These are phyloP conservation scores for Enteromius radiatus DNA, from an alignment of 2,797 vertebrate species.

Conservation along the genomic window DNA sequence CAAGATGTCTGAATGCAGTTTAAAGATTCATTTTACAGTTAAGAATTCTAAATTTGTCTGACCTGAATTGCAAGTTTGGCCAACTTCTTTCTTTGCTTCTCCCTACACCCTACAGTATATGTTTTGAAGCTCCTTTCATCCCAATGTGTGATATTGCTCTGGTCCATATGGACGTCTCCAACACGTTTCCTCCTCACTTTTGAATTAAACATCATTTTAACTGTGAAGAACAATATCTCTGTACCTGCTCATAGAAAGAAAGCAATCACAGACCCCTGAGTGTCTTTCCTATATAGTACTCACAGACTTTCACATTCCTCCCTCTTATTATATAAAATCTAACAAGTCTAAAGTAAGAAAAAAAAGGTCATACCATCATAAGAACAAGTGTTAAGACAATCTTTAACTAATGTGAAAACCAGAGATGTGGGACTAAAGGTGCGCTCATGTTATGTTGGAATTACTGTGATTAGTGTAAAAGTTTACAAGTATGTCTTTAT, in stretches of 20 bases:
- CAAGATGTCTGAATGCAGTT: background rate
- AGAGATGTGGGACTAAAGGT: background rate
- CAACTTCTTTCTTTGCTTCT: background rate
- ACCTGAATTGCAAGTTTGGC: background rate
- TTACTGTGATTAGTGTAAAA: slow-evolving; percentile 12
- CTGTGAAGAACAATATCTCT: slow-evolving; percentile 12
- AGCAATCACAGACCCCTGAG: background rate
- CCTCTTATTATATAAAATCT: background rate
- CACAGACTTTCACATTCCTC: background rate
- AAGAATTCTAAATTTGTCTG: background rate
- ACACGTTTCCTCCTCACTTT: slow-evolving; percentile 6
- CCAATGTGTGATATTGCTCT: background rate
- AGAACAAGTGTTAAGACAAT: background rate
- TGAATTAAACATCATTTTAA: slow-evolving; percentile 35
- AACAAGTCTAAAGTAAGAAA: background rate
- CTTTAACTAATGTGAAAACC: background rate
- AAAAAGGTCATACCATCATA: background rate
- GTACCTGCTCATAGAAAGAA: slow-evolving; percentile 35
- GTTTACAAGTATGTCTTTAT: background rate
- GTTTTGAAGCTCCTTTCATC: slow-evolving; percentile 6
- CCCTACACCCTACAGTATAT: background rate
- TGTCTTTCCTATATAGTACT: background rate
- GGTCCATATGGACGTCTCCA: background rate
- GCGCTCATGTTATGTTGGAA: background rate
- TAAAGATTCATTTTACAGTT: background rate